These are phyloP conservation scores for Acrocyrtus sp. DNA, from an alignment of 2,888 invertebrate species.

Conservation along the genomic window DNA sequence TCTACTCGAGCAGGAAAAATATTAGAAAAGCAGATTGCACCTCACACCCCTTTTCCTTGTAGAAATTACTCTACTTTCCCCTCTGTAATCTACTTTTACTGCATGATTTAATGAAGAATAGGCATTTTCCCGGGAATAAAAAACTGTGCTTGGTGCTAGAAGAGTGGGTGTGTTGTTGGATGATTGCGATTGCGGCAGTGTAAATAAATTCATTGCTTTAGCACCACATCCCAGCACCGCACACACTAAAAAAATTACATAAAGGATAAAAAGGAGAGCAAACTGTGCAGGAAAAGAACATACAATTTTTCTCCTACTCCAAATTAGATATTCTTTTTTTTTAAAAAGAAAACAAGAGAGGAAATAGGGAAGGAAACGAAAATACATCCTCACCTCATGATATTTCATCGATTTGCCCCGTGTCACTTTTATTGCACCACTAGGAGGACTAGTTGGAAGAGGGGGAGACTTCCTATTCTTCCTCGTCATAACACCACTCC, in stretches of 20 bases:
- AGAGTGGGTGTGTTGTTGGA: background rate
- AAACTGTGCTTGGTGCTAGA: background rate
- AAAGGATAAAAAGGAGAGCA: background rate
- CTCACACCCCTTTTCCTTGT: slow-evolving; percentile 22
- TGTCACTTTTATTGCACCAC: slow-evolving; percentile 45
- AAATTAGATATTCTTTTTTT: slow-evolving; percentile 14
- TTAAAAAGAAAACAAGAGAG: slow-evolving; percentile 7
- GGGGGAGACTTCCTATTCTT: slow-evolving; percentile 12
- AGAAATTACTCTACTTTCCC: background rate
- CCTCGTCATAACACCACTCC: slow-evolving; percentile 2
- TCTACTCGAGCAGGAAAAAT: slow-evolving; percentile 2
- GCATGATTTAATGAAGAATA: slow-evolving; percentile 26
- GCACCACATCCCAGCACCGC: no score
- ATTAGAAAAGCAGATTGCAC: slow-evolving; percentile 24
- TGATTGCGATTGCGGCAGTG: background rate
- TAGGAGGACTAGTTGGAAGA: slow-evolving; percentile 14
- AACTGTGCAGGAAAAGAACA: no score
- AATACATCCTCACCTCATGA: slow-evolving; percentile 35
- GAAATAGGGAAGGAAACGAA: background rate
- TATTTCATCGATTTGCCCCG: slow-evolving; percentile 41
- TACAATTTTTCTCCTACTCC: background rate
- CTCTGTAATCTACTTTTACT: background rate
- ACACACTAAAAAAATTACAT: background rate
- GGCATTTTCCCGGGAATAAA: background rate
- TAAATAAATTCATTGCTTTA: slow-evolving; percentile 7